Conservation (phyloP, 2,113 vertebrate genomes). For the Myanophis thanlyinensis region DNA sequence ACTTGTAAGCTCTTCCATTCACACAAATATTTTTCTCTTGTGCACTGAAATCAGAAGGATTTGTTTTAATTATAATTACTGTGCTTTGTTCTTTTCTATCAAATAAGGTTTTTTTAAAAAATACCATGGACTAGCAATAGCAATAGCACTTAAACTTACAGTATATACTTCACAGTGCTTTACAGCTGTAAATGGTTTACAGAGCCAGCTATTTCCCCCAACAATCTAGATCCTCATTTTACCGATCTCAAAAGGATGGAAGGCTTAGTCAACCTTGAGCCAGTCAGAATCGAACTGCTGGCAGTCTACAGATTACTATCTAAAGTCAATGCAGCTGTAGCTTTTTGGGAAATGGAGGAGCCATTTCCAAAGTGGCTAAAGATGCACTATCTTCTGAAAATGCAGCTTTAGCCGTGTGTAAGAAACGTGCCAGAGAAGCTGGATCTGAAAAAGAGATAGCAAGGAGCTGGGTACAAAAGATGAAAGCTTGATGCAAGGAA, state of each 20-base stretch:
- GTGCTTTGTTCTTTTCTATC: not conserved
- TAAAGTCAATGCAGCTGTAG: not conserved
- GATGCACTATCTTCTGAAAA: not conserved
- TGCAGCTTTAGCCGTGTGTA: not conserved
- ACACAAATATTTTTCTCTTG: not conserved
- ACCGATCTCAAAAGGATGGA: too few relatives aligned
- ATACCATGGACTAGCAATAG: too few relatives aligned
- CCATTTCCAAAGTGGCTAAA: not conserved
- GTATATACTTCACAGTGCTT: not conserved
- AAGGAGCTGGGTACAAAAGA: not conserved
- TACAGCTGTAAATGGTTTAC: too few relatives aligned
- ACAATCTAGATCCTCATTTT: too few relatives aligned
- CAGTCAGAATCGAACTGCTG: too few relatives aligned
- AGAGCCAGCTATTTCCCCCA: too few relatives aligned
- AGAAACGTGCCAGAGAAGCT: not conserved
- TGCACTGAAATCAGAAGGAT: not conserved
- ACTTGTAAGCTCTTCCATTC: not conserved
- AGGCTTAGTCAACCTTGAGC: too few relatives aligned
- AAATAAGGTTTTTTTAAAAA: too few relatives aligned
- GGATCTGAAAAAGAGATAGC: not conserved
- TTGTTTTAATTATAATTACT: not conserved
- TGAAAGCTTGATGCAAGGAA: not conserved
- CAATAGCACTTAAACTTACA: too few relatives aligned
- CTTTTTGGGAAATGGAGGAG: not conserved
- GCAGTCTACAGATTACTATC: not conserved